Base-by-base conservation (phyloP, 1,140 invertebrate species). In the Globodera rostochiensis region DNA sequence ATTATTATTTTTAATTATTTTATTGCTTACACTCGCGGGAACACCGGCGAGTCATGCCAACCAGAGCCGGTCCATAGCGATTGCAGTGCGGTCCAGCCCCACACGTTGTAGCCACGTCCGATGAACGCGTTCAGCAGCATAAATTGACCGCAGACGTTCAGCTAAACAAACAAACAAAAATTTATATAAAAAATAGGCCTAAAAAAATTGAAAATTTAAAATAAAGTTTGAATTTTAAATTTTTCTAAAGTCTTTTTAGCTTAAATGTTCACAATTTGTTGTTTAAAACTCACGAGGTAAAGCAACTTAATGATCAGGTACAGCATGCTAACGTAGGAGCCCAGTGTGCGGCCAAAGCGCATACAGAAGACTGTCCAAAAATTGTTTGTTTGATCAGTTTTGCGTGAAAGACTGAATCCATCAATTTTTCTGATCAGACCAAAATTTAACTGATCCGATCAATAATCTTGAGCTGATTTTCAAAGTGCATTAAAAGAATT, bases 101-200 rank as follows among this genome's bases (percentile, higher is more conserved):
- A 92, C 75, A 91, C 84, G 74, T 88, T 87, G 82, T 90, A 91
- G 64, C 90, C 91, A 67, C 86, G 88, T 64, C 91, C 91, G 75
- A 92, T 89, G 87, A 92, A 92, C 21, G 85, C 87, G 84, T 92
- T 91, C 60, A 92, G 84, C 21, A 92, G 86, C 80, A 91, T 90
- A 81, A 92, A 90, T 83, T 92, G 92, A 53, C 87, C 89, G 46
- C 92, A 83, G 25, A 91, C 89, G 81, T 92, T 92, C 67, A 78
- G 11, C 76, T 78, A 13, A 53, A 25, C 11, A 19, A 19, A 11
- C 1, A n/a, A 60, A 60, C 19, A 15, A 15, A 6, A 60, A 60
- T 36, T 36, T 36, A 36, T 1, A 36, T 36, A 36, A 36, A 36
- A 1, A 36, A 36, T 36, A 36, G 36, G 36, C 1, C 36, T 1